phyloP scores from a whole-genome alignment of 2,113 vertebrate species.

The Cervus canadensis region DNA sequence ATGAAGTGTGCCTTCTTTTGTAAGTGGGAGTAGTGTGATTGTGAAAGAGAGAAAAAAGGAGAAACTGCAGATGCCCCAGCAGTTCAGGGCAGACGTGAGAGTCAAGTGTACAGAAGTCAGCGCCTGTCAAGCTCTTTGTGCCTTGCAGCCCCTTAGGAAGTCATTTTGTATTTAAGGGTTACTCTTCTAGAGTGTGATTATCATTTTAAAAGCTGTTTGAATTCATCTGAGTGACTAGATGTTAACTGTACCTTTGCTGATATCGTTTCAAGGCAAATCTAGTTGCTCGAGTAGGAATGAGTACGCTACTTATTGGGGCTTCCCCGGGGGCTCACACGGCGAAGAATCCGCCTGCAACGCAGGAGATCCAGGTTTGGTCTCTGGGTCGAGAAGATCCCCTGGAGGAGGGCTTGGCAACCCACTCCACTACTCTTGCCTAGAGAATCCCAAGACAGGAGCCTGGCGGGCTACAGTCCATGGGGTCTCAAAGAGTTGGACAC shows the following conservation, averaged over 20 bases:
- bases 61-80: neutral
- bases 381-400: neutral
- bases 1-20: neutral
- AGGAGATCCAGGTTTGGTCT: neutral
- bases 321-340: neutral
- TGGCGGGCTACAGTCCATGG: neutral
- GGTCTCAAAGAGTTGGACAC: neutral
- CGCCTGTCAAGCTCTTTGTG: neutral
- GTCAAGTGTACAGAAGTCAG: rapidly evolving
- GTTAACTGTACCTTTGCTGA: neutral
- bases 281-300: too few species aligned
- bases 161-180: neutral
- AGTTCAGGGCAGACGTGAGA: rapidly evolving
- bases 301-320: neutral
- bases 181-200: neutral
- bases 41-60: neutral
- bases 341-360: neutral
- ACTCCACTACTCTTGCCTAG: neutral
- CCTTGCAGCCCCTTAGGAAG: neutral
- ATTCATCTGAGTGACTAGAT: neutral
- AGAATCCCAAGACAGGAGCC: neutral
- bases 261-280: neutral
- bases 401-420: neutral
- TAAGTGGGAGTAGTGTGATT: neutral
- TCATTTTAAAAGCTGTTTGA: neutral